phyloP scores from a whole-genome alignment of 2,113 vertebrate species.

The Notothenia rossii region DNA sequence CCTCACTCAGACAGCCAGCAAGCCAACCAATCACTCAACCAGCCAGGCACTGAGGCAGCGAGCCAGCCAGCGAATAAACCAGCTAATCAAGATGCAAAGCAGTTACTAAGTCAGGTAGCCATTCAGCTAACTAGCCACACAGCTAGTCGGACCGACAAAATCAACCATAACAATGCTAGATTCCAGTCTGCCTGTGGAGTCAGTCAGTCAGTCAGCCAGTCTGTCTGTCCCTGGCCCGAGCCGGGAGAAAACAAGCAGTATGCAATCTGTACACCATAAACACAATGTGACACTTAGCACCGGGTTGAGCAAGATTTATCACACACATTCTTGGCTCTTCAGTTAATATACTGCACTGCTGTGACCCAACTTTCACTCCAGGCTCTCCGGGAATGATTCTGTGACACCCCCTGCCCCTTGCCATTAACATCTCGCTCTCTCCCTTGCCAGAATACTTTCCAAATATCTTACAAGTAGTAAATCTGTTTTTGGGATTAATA shows the following conservation, averaged over 20 bases:
- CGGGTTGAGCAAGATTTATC: conserved; percentile 71
- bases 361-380: conserved; percentile 66
- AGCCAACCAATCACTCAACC: conserved; percentile 68
- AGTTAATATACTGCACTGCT: conserved; percentile 58
- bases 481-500: conserved; percentile 75
- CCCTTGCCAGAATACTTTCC: conserved; percentile 61
- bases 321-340: conserved; percentile 67
- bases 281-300: conserved; percentile 76
- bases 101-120: conserved; percentile 49
- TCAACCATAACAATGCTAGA: conserved; percentile 27
- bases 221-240: conserved; percentile 52
- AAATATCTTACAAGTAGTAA: conserved; percentile 72
- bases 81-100: conserved; percentile 55
- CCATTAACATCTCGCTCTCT: conserved; percentile 59
- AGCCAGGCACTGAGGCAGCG: conserved; percentile 62
- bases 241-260: conserved; percentile 66
- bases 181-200: conserved; percentile 29
- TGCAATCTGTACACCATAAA: conserved; percentile 78
- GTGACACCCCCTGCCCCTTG: conserved; percentile 49
- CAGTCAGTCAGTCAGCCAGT: conserved; percentile 40
- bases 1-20: conserved; percentile 64
- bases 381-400: conserved; percentile 45
- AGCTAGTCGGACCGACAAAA: conserved; percentile 54
- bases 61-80: conserved; percentile 62
- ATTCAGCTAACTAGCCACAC: conserved; percentile 31